Conservation (phyloP, 2,888 invertebrate genomes). For the Cosmopolites sordidus region DNA sequence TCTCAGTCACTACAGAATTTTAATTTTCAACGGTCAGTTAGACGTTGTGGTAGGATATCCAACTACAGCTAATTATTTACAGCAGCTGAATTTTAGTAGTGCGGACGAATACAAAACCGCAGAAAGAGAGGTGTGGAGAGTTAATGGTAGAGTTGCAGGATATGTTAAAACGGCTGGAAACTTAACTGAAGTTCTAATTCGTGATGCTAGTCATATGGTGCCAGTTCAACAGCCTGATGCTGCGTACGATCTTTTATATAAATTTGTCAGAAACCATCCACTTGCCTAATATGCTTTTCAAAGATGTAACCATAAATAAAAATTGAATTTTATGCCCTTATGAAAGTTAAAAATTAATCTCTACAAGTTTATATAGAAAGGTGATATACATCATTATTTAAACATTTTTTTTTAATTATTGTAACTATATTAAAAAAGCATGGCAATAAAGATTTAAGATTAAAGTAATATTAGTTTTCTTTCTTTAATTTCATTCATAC, state of each 20-base stretch:
- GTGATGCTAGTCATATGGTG: slow-evolving; percentile 76
- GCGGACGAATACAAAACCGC: slow-evolving; percentile 62
- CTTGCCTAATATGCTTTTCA: too few species aligned
- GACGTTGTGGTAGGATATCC: slow-evolving; percentile 90
- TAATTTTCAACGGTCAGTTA: slow-evolving; percentile 86
- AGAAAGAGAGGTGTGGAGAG: slow-evolving; percentile 61
- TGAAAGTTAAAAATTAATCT: too few species aligned
- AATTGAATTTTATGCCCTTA: too few species aligned
- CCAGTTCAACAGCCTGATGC: slow-evolving; percentile 71
- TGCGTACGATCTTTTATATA: slow-evolving; percentile 62
- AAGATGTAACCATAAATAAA: too few species aligned
- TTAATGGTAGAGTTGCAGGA: slow-evolving; percentile 63
- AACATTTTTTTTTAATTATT: too few species aligned
- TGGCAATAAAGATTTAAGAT: too few species aligned
- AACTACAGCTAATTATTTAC: slow-evolving; percentile 73
- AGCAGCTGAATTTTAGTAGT: slow-evolving; percentile 64
- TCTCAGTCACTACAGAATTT: slow-evolving; percentile 62
- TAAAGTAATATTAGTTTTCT: too few species aligned
- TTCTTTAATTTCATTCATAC: too few species aligned
- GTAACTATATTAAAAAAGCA: too few species aligned
- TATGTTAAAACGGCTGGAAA: slow-evolving; percentile 65
- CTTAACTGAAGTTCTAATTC: slow-evolving; percentile 64
- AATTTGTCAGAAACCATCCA: slow-evolving; percentile 23
- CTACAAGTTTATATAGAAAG: too few species aligned
- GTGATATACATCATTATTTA: too few species aligned